Evolutionary conservation across 2,113 vertebrate species (phyloP).

Genomic region (Opisthocomus hoazin): DNA sequence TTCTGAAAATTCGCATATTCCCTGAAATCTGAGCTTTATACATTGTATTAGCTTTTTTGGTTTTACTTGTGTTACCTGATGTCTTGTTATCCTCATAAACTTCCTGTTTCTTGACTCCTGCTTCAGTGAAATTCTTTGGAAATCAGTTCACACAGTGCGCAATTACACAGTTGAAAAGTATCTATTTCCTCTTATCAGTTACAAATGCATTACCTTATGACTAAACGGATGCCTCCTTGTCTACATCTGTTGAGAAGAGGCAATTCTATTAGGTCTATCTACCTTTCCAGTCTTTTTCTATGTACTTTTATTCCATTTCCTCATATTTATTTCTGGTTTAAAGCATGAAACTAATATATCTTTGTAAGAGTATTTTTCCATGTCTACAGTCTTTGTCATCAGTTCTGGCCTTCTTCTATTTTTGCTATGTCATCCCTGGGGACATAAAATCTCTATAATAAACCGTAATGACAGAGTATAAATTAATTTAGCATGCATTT

Average conservation of each 20-base stretch:
- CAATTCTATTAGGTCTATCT: not conserved
- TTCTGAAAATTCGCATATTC: not conserved
- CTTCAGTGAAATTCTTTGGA: not conserved
- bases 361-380: not conserved
- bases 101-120: not conserved
- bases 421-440: constrained; percentile 1
- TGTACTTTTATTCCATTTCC: not conserved
- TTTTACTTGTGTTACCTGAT: not conserved
- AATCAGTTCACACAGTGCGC: not conserved
- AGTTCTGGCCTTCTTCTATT: not conserved
- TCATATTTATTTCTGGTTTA: not conserved
- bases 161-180: not conserved
- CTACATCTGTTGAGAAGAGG: not conserved
- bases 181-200: not conserved
- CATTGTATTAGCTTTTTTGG: not conserved
- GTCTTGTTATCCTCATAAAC: not conserved
- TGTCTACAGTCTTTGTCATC: not conserved
- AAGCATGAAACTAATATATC: not conserved
- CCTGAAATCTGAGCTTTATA: not conserved
- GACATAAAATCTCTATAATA: constrained; percentile 16
- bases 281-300: not conserved
- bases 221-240: not conserved
- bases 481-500: constrained; percentile 44
- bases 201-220: not conserved
- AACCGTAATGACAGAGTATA: constrained; percentile 1